Evolutionary conservation across 2,113 vertebrate species (phyloP).

Genomic region (Cardinalis cardinalis): DNA sequence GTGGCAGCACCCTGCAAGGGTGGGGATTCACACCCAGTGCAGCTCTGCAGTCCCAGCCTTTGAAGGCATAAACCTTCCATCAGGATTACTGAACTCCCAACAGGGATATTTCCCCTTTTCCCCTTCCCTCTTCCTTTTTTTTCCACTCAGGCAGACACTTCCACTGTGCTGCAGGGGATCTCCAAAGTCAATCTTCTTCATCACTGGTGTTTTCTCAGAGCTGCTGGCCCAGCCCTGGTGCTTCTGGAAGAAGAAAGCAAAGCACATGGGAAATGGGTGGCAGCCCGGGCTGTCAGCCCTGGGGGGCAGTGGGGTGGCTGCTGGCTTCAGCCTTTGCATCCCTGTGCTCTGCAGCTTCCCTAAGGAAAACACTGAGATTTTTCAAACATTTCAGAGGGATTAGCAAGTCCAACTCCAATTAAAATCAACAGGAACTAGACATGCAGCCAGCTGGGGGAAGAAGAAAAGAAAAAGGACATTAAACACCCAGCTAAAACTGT

Average conservation of each 20-base stretch:
- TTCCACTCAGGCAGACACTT: accelerated
- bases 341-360: neutral
- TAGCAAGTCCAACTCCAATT: neutral
- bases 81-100: neutral
- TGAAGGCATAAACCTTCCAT: neutral
- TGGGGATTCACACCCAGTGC: neutral
- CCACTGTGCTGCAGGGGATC: neutral
- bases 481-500: neutral
- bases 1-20: neutral
- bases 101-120: accelerated
- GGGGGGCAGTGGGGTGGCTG: neutral
- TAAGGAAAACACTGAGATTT: neutral
- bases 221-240: neutral
- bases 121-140: neutral
- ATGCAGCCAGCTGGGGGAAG: neutral
- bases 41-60: neutral
- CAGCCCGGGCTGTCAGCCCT: neutral
- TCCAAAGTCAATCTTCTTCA: neutral
- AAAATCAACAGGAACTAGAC: neutral
- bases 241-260: neutral
- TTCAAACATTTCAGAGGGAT: neutral
- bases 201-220: neutral
- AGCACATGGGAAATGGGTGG: neutral
- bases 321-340: neutral
- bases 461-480: neutral